Base-by-base conservation (phyloP, 1,140 invertebrate species). In the Caerostris extrusa region DNA sequence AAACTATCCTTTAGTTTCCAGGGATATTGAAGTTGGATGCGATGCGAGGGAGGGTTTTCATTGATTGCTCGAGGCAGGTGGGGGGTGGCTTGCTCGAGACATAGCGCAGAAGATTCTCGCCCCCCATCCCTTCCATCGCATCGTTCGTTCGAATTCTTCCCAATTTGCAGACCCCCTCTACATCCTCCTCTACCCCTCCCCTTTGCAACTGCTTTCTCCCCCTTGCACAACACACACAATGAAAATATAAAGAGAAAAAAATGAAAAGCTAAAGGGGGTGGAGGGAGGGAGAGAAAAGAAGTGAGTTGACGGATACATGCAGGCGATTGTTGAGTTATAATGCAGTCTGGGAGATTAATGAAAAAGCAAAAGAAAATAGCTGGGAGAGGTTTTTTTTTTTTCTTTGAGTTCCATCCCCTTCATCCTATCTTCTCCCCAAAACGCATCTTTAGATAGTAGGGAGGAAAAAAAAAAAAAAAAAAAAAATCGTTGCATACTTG, bases 311-410 rank as follows among this genome's bases (percentile, higher is more conserved):
- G 64, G 92, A 93, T 93, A 88, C 92, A 93, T 93, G 81, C 85
- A 67, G 85, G 92, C 92, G 85, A 93, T 93, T 88, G 92, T 93
- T 93, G 91, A 88, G 92, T 93, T 93, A 93, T 93, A 93, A 93
- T 88, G 69, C 92, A 93, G 92, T 93, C 91, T 93, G 3, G 34
- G 64, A 93, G 92, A 93, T 93, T 93, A 93, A 93, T 88, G 85
- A 93, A 93, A 93, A 93, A 93, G 92, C 67, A 93, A 88, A 93
- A 93, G 92, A 93, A 93, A 93, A 93, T 93, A 81, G 92, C 85
- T 34, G 8, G 56, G 67, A 50, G 91, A 57, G 64, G 83, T 57
- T 67, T 87, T 86, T 71, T 93, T 93, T 71, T 71, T 87, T 53
- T 58, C n/a, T 69, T 53, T 34, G 0, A 34, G 34, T 2, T 34